A percentile compares a stretch with the other conserved stretches of the same genome.
Conservation (phyloP, 2,888 invertebrate genomes). For the Cephus runcator region DNA sequence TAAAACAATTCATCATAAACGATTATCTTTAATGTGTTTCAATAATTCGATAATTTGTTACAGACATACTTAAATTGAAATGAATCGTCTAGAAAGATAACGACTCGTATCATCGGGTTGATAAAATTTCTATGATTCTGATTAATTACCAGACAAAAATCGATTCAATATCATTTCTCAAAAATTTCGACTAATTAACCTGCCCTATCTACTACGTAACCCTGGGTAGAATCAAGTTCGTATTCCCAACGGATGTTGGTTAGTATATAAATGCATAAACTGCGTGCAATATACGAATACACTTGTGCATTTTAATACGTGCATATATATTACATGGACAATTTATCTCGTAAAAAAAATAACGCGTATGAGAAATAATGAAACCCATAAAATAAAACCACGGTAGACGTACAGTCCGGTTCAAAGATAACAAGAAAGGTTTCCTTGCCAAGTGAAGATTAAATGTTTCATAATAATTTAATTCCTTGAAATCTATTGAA, state of each 20-base stretch:
- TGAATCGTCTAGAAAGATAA: neutral
- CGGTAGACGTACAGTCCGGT: neutral
- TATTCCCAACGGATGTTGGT: neutral
- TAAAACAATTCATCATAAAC: neutral
- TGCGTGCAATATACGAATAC: neutral
- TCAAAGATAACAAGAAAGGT: neutral
- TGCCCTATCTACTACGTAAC: neutral
- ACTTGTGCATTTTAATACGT: neutral
- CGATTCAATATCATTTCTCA: neutral
- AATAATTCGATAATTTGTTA: no score
- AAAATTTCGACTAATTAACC: neutral
- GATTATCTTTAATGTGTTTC: neutral
- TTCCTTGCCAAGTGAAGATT: neutral
- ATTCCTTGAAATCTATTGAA: neutral
- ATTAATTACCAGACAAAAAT: neutral
- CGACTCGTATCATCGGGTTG: neutral
- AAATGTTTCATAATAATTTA: neutral
- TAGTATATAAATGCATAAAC: neutral
- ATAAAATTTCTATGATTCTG: neutral
- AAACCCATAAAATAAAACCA: neutral
- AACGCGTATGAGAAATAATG: neutral
- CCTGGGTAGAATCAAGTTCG: neutral
- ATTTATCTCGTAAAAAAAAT: neutral
- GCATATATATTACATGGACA: neutral
- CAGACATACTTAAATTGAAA: neutral